Evolutionary conservation across 1,140 invertebrate genomes (phyloP).

Genomic region (Bombus huntii): DNA sequence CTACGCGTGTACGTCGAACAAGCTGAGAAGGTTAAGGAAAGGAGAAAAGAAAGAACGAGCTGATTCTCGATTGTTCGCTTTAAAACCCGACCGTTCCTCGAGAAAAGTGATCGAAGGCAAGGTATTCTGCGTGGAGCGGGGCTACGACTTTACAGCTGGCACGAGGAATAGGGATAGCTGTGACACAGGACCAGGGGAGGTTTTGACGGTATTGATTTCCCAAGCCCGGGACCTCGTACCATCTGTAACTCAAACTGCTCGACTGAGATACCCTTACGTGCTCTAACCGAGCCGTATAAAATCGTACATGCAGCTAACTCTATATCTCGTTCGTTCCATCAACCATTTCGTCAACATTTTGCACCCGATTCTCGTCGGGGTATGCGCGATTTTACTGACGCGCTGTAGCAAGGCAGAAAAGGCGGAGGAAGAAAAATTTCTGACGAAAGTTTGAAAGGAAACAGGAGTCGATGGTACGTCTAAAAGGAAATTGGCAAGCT

Average conservation of each 20-base stretch:
- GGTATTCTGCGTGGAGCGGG: neutral
- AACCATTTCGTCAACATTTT: neutral
- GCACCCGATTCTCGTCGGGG: rapidly evolving
- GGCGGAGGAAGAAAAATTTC: neutral
- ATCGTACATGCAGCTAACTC: slow-evolving; percentile 11
- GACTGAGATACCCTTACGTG: slow-evolving; percentile 40
- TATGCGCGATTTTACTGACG: neutral
- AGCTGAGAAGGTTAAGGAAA: too few relatives aligned
- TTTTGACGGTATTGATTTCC: slow-evolving; percentile 77
- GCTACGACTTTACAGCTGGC: slow-evolving; percentile 33
- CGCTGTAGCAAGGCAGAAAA: too few relatives aligned
- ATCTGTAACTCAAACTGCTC: slow-evolving; percentile 68
- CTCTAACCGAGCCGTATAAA: slow-evolving; percentile 26
- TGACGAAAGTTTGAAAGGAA: too few relatives aligned
- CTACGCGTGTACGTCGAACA: too few relatives aligned
- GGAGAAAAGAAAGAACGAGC: too few relatives aligned
- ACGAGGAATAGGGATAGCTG: slow-evolving; percentile 49
- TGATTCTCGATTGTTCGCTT: too few relatives aligned
- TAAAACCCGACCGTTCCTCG: neutral
- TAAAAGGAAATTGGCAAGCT: too few relatives aligned
- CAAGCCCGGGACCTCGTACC: slow-evolving; percentile 67
- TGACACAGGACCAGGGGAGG: slow-evolving; percentile 64
- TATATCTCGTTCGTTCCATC: neutral
- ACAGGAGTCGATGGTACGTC: neutral
- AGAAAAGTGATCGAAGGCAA: neutral